Conservation (phyloP, 2,113 vertebrate genomes). For the Notechis scutatus region DNA sequence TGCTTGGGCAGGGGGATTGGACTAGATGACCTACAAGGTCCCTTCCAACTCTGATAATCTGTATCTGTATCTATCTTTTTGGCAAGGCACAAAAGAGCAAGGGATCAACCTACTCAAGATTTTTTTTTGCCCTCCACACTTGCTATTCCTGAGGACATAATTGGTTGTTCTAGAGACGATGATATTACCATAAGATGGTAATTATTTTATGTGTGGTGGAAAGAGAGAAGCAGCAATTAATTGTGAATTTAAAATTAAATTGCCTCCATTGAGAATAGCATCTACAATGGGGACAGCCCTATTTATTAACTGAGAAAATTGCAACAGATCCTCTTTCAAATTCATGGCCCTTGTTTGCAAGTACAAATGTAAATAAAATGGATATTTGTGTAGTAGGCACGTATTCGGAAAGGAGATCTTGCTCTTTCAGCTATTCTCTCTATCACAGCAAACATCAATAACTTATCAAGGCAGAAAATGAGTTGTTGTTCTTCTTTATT, state of each 20-base stretch:
- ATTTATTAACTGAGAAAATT: slow-evolving; percentile 23
- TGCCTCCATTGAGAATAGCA: slow-evolving; percentile 11
- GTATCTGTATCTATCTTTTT: neutral
- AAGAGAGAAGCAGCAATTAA: slow-evolving; percentile 14
- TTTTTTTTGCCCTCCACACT: neutral
- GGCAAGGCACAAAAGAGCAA: neutral
- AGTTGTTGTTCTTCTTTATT: neutral
- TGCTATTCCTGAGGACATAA: slow-evolving; percentile 17
- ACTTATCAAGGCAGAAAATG: neutral
- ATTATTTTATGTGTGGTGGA: slow-evolving; percentile 15
- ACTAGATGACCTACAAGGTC: too few relatives aligned
- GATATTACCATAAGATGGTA: slow-evolving; percentile 22
- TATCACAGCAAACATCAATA: neutral
- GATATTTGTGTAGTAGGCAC: neutral
- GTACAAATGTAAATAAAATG: slow-evolving; percentile 13
- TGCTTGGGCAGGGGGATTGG: too few relatives aligned
- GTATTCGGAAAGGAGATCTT: neutral
- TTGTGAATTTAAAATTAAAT: slow-evolving; percentile 33
- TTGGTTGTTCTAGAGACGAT: slow-evolving; percentile 22
- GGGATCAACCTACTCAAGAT: neutral
- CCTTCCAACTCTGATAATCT: too few relatives aligned
- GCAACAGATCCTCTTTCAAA: slow-evolving; percentile 14
- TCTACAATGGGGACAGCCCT: slow-evolving; percentile 6
- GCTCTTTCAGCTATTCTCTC: neutral
- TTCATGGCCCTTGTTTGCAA: slow-evolving; percentile 20